Conservation (phyloP, 2,113 vertebrate species). For the Euleptes europaea region DNA sequence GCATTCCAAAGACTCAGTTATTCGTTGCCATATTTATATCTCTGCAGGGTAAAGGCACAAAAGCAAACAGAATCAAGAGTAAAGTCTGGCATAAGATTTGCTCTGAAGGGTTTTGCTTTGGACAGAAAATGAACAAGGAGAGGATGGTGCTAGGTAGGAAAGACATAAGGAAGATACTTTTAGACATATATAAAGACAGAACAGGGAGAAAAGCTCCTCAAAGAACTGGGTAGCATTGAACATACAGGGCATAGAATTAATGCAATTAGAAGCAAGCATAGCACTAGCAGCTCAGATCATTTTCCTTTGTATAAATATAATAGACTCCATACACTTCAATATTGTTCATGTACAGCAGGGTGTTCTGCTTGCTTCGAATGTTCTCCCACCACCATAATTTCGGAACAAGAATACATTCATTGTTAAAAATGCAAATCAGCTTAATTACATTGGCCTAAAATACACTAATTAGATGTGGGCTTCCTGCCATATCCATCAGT, state of each 20-base stretch:
- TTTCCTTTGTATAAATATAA: slow-evolving; percentile 54
- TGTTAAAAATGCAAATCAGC: background rate
- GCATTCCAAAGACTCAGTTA: slow-evolving; percentile 5
- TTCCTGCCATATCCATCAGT: background rate
- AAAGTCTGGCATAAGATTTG: slow-evolving; percentile 76
- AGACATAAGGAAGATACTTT: slow-evolving; percentile 70
- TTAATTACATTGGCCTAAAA: background rate
- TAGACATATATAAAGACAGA: slow-evolving; percentile 58
- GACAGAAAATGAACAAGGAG: slow-evolving; percentile 87
- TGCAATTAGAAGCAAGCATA: background rate
- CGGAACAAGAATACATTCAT: background rate
- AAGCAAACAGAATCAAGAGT: slow-evolving; percentile 46
- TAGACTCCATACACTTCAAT: slow-evolving; percentile 40
- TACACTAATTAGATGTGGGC: background rate
- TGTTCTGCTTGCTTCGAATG: background rate
- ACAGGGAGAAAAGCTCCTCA: slow-evolving; percentile 64
- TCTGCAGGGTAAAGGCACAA: slow-evolving; percentile 19
- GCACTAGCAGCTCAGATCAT: slow-evolving; percentile 44
- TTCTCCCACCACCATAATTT: background rate
- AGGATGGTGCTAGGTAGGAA: slow-evolving; percentile 80
- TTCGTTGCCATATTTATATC: slow-evolving; percentile 6
- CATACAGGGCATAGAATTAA: slow-evolving; percentile 64
- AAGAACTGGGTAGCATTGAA: slow-evolving; percentile 63
- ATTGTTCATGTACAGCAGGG: slow-evolving; percentile 44
- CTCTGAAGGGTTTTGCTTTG: slow-evolving; percentile 89